phyloP scores from a whole-genome alignment of 2,797 vertebrate species.

The Geotrypetes seraphini region DNA sequence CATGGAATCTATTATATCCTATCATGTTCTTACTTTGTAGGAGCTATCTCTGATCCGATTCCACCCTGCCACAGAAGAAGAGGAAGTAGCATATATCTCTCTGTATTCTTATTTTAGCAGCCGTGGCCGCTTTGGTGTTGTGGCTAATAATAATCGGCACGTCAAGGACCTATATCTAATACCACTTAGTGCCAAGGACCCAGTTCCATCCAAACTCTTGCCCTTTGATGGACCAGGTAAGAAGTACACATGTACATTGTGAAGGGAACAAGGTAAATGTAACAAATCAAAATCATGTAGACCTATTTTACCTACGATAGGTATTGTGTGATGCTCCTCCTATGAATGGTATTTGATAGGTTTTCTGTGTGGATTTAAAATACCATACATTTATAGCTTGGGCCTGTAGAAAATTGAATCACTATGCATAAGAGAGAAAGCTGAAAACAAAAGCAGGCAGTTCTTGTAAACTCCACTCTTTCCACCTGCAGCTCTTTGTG shows the following conservation, averaged over 20 bases:
- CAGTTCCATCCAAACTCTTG: slow-evolving; percentile 81
- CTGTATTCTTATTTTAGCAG: slow-evolving; percentile 98
- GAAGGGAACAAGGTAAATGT: slow-evolving; percentile 21
- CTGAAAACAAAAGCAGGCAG: too few species aligned
- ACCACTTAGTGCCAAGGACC: slow-evolving; percentile 81
- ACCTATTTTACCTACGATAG: not conserved
- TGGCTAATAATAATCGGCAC: slow-evolving; percentile 82
- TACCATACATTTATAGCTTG: too few species aligned
- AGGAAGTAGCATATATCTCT: slow-evolving; percentile 93
- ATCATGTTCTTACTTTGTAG: slow-evolving; percentile 51
- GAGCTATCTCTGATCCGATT: slow-evolving; percentile 93
- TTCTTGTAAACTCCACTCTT: too few species aligned
- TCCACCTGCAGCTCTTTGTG: too few species aligned
- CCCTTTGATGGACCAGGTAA: slow-evolving; percentile 97
- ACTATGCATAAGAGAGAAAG: too few species aligned
- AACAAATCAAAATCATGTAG: slow-evolving; percentile 6
- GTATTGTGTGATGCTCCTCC: too few species aligned
- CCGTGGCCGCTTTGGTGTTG: slow-evolving; percentile 90
- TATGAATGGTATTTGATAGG: too few species aligned
- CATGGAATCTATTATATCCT: too few species aligned
- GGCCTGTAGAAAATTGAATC: too few species aligned
- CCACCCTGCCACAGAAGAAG: slow-evolving; percentile 91
- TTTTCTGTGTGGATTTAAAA: too few species aligned
- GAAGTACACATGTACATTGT: slow-evolving; percentile 38
- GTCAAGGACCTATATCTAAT: slow-evolving; percentile 97